Evolutionary conservation across 1,140 invertebrate genomes (phyloP).

Genomic region (Leptinotarsa lineolata): DNA sequence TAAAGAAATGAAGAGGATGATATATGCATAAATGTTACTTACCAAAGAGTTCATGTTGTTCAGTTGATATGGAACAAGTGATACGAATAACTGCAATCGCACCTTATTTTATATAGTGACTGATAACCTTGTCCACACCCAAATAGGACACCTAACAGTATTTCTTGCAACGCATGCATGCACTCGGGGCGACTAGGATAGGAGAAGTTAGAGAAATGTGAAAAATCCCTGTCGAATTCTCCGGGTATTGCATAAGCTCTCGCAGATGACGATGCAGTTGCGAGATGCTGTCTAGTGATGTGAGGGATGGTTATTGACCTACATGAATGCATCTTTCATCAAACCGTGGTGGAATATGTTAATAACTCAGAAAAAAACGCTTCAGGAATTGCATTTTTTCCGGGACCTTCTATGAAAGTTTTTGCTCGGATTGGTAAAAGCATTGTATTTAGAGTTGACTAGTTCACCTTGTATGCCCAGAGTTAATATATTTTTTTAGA

Average conservation of each 20-base stretch:
- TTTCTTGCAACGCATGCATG: constrained; percentile 22
- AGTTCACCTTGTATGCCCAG: too few species aligned
- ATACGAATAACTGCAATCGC: constrained; percentile 25
- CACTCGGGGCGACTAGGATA: constrained; percentile 8
- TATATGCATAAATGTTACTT: constrained; percentile 16
- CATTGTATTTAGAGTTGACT: too few species aligned
- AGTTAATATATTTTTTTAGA: too few species aligned
- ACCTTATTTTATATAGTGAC: constrained; percentile 30
- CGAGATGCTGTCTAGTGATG: neutral
- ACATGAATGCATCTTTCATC: neutral
- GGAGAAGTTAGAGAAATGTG: constrained; percentile 19
- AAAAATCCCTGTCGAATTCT: constrained; percentile 11
- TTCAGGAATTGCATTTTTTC: too few species aligned
- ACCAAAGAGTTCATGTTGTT: constrained; percentile 32
- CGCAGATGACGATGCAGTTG: neutral
- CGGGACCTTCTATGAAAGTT: too few species aligned
- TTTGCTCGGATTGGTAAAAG: too few species aligned
- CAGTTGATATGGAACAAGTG: constrained; percentile 28
- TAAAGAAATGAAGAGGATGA: neutral
- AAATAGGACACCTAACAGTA: constrained; percentile 26
- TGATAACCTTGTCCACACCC: constrained; percentile 31
- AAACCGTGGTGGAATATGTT: too few species aligned
- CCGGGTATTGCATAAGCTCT: neutral
- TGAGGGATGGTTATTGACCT: neutral
- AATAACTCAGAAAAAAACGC: too few species aligned